Evolutionary conservation across 1,140 invertebrate genomes (phyloP).

Genomic region (Copidosoma floridanum): DNA sequence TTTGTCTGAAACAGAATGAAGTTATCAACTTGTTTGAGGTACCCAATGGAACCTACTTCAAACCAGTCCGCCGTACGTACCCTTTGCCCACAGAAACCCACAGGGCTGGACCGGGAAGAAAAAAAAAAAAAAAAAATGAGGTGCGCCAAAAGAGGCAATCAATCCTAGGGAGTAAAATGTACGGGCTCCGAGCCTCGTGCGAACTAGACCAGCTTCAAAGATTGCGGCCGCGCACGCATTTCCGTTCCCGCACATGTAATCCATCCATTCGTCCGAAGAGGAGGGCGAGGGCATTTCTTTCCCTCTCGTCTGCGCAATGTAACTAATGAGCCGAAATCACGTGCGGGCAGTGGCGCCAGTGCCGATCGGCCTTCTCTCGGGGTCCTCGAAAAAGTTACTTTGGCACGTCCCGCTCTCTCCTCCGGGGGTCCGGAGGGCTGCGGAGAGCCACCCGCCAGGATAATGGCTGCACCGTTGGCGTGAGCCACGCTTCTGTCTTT

Average conservation of each 20-base stretch:
- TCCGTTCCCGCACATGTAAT: slow-evolving; percentile 8
- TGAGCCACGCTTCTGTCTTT: neutral
- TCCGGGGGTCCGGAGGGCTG: slow-evolving; percentile 2
- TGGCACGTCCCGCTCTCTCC: no score
- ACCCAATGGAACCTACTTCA: no score
- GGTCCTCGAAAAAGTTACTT: no score
- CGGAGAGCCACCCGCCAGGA: neutral
- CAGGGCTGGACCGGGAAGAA: no score
- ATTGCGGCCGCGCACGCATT: neutral
- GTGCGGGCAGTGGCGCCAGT: neutral
- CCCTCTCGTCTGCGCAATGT: neutral
- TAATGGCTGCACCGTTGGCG: neutral
- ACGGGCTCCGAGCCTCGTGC: neutral
- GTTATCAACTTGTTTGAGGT: no score
- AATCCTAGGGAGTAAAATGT: slow-evolving; percentile 7
- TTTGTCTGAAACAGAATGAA: no score
- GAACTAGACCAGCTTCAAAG: slow-evolving; percentile 14
- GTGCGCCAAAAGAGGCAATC: slow-evolving; percentile 15
- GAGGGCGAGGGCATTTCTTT: no score
- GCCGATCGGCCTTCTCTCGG: slow-evolving; percentile 21
- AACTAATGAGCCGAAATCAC: slow-evolving; percentile 20
- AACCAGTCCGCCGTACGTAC: no score
- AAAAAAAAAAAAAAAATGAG: no score
- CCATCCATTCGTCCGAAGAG: no score
- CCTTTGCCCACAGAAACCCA: no score